Base-by-base conservation (phyloP, 2,888 invertebrate genomes). In the Molorchus minor region DNA sequence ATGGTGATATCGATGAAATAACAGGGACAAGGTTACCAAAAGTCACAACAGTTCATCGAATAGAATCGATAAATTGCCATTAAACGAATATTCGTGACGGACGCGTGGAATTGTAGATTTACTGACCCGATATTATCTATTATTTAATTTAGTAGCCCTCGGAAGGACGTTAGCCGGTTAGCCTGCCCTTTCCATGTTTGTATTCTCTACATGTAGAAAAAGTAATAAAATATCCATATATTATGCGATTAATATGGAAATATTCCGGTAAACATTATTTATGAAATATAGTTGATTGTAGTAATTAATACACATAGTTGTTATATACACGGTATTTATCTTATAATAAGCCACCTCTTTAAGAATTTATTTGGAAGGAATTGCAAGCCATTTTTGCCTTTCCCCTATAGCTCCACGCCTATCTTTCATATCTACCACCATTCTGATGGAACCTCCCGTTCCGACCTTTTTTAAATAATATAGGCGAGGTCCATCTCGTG, bases 81-180 rank as follows among this genome's bases (percentile, higher is more conserved):
- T 13, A n/a, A 13, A 25, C 38, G 25, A 25, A 38, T 40, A 17
- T 38, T 36, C 38, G 49, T 49, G 21, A 49, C 49, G 29, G 25
- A 49, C 36, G 17, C 21, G 16, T 49, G 38, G 29, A n/a, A 38
- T 49, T 38, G n/a, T 49, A 49, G 29, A 38, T 49, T 38, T 38
- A 49, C 20, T 16, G n/a, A 16, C 16, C 25, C 25, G 49, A 49
- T 49, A 10, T 2, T 21, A 45, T 45, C 29, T 16, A 45, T 30
- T 30, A 17, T 29, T 45, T 44, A 44, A 5, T 12, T 13, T 17
- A 16, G 15, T n/a, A 33, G 3, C 41, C 19, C 13, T 10, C 12
- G 5, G 21, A 43, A 43, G 25, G 25, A 12, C 25, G 25, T 21
- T 43, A 41, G 41, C 12, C 15, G 8, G 12, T 25, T 43, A 41